These are phyloP conservation scores for Dendrolimus houi DNA, from an alignment of 2,888 invertebrate species.

Conservation along the genomic window DNA sequence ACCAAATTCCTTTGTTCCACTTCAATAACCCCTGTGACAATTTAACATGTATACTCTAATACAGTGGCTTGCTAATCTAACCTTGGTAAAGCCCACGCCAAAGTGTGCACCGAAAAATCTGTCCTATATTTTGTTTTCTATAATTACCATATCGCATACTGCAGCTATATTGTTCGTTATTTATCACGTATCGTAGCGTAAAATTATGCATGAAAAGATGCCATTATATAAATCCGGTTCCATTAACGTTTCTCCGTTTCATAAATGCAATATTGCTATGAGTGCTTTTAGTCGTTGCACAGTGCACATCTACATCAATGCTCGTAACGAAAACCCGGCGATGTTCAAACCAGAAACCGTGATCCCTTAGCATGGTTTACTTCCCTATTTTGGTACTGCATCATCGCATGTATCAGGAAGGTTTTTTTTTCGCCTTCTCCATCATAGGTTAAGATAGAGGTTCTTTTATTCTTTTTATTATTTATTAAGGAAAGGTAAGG, in stretches of 20 bases:
- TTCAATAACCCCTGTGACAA: background rate
- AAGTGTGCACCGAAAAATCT: no score
- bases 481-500: no score
- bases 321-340: conserved; percentile 16
- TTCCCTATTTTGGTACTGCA: conserved; percentile 17
- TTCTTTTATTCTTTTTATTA: no score
- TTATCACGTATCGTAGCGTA: background rate
- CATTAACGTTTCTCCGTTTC: conserved; percentile 1
- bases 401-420: conserved; percentile 16
- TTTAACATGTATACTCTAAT: background rate
- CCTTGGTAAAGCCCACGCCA: no score
- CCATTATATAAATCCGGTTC: background rate
- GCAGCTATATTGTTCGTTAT: background rate
- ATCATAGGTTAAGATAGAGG: no score
- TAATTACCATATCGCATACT: background rate
- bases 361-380: conserved; percentile 25
- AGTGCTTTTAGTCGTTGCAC: conserved; percentile 10
- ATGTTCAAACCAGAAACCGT: conserved; percentile 19
- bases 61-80: background rate
- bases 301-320: conserved; percentile 5
- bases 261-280: conserved; percentile 5
- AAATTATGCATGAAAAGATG: background rate
- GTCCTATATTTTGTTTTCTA: no score
- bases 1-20: background rate
- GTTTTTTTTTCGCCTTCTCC: no score